A percentile compares a stretch with the other conserved stretches of the same genome.
These are phyloP conservation scores for Numenius phaeopus DNA, from an alignment of 2,797 vertebrate genomes.

Conservation along the genomic window DNA sequence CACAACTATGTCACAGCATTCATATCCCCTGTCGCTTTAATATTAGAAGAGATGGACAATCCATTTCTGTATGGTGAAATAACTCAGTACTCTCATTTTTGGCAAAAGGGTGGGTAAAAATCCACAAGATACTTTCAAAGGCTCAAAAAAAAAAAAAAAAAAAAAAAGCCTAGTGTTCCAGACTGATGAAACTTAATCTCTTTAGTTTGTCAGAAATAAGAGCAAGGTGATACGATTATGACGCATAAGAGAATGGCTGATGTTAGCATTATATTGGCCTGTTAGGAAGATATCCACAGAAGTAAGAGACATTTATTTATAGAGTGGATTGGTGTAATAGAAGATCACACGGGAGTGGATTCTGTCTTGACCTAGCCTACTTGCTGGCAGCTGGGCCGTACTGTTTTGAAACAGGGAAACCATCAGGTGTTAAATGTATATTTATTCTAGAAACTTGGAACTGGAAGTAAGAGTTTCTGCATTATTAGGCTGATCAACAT, in stretches of 20 bases:
- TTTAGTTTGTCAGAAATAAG: not conserved
- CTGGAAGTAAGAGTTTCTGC: not conserved
- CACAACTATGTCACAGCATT: not conserved
- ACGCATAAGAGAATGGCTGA: not conserved
- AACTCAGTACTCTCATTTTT: not conserved
- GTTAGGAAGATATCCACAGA: not conserved
- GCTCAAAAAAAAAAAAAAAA: not conserved
- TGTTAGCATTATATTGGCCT: not conserved
- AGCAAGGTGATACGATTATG: not conserved
- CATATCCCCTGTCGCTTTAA: not conserved
- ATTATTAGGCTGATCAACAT: not conserved
- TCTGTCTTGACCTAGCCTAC: not conserved
- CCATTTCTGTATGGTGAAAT: not conserved
- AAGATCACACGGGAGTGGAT: not conserved
- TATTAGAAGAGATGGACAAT: not conserved
- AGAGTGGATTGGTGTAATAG: not conserved
- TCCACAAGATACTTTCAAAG: not conserved
- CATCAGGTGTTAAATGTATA: not conserved
- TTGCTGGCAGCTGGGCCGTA: not conserved
- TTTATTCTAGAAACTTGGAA: not conserved
- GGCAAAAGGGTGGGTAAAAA: not conserved
- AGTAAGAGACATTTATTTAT: not conserved
- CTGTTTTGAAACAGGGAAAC: not conserved
- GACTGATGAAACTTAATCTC: not conserved
- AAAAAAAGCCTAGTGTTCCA: not conserved